These are phyloP conservation scores for Mylabris phalerata DNA, from an alignment of 1,140 invertebrate genomes.

Conservation along the genomic window DNA sequence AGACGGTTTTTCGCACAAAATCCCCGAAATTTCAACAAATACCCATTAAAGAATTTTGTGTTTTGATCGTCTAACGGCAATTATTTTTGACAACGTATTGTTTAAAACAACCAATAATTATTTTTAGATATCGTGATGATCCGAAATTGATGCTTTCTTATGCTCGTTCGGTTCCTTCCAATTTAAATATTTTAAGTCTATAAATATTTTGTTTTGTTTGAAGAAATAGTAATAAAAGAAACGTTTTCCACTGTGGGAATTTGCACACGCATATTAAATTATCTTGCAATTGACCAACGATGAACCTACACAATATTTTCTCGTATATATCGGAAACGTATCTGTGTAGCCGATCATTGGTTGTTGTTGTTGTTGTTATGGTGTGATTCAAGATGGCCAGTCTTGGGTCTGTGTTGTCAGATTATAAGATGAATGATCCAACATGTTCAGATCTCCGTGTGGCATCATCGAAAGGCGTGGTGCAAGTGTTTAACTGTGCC, in stretches of 20 bases:
- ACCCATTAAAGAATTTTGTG: no score
- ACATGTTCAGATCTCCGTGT: background rate
- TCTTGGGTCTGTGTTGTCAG: background rate
- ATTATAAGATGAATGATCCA: constrained; percentile 6
- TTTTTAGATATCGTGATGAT: constrained; percentile 11
- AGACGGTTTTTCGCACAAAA: no score
- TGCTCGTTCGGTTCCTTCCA: no score
- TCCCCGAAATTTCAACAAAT: no score
- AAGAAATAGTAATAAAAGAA: no score
- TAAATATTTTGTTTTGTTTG: no score
- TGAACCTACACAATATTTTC: background rate
- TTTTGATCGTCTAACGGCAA: background rate
- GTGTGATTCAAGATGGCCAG: background rate
- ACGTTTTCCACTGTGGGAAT: no score
- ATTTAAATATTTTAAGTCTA: no score
- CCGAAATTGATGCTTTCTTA: constrained; percentile 6
- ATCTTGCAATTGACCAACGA: background rate
- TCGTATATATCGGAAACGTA: background rate
- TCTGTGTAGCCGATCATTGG: background rate
- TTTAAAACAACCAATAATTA: constrained; percentile 15
- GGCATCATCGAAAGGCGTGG: constrained; percentile 3
- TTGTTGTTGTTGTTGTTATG: no score
- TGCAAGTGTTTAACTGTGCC: background rate
- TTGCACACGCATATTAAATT: no score
- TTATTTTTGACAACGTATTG: constrained; percentile 14